Evolutionary conservation across 2,888 invertebrate genomes (phyloP).

Genomic region (Pilophorus perplexus): DNA sequence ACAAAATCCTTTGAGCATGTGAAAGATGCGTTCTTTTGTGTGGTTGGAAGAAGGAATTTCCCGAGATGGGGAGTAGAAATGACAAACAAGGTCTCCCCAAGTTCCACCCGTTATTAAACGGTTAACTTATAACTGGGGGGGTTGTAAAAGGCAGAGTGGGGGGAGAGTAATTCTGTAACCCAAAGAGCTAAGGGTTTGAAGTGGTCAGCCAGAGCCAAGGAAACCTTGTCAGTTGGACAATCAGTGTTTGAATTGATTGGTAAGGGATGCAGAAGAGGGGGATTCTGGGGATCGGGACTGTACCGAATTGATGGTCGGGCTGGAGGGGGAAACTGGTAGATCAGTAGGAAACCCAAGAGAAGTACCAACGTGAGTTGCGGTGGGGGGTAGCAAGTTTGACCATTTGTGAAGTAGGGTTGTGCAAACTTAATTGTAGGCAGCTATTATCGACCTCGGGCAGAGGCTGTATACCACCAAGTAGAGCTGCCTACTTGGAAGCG

Average conservation of each 20-base stretch:
- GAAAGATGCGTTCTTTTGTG: too few relatives aligned
- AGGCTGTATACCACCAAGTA: too few relatives aligned
- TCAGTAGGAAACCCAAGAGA: conserved; percentile 4
- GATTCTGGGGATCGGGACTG: neutral
- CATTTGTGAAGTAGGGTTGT: conserved; percentile 41
- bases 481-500: too few relatives aligned
- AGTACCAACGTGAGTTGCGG: neutral
- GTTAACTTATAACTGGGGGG: conserved; percentile 20
- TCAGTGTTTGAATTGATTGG: conserved; percentile 37
- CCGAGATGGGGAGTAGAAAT: neutral
- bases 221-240: conserved; percentile 39
- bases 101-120: conserved; percentile 21
- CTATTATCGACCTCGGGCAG: conserved; percentile 32
- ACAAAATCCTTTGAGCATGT: too few relatives aligned
- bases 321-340: neutral
- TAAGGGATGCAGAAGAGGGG: neutral
- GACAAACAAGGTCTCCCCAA: conserved; percentile 15
- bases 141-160: neutral
- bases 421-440: conserved; percentile 39
- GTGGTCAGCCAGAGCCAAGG: conserved; percentile 32
- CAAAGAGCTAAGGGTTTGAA: conserved; percentile 30
- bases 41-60: too few relatives aligned
- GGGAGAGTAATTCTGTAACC: conserved; percentile 34
- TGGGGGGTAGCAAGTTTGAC: conserved; percentile 32
- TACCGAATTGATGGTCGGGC: conserved; percentile 3